phyloP scores from a whole-genome alignment of 2,888 invertebrate genomes.

The Caenorhabditis afra region DNA sequence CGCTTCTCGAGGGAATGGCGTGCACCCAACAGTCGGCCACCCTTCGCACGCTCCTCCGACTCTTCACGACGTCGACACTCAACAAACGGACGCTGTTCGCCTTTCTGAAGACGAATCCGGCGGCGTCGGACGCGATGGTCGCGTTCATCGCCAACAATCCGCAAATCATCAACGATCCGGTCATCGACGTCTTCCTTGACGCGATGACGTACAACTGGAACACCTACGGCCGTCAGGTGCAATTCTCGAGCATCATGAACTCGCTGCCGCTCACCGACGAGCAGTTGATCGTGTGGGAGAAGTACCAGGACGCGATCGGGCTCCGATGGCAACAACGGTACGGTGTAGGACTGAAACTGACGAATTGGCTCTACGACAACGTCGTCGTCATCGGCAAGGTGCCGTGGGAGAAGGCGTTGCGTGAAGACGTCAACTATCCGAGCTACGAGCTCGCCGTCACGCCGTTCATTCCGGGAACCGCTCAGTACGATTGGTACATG shows the following conservation, averaged over 20 bases:
- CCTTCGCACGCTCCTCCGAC: conserved; percentile 41
- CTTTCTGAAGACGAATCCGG: conserved; percentile 53
- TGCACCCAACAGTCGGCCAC: conserved; percentile 47
- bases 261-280: conserved; percentile 11
- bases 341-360: conserved; percentile 7
- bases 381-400: conserved; percentile 55
- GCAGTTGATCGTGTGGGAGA: conserved; percentile 23
- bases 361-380: conserved; percentile 64
- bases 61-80: conserved; percentile 37
- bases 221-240: conserved; percentile 12
- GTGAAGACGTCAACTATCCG: conserved; percentile 12
- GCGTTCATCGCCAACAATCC: conserved; percentile 31
- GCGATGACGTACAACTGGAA: conserved; percentile 63
- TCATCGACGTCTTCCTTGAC: conserved; percentile 49
- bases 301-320: conserved; percentile 31
- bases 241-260: conserved; percentile 23
- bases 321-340: conserved; percentile 3
- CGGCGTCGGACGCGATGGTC: conserved; percentile 44
- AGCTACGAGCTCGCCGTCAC: conserved; percentile 38
- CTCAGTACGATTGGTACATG: conserved; percentile 12
- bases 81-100: conserved; percentile 38
- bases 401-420: conserved; percentile 60
- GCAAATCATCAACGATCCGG: conserved; percentile 19
- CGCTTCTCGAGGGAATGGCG: conserved; percentile 59
- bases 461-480: conserved; percentile 55